phyloP scores from a whole-genome alignment of 2,888 invertebrate species.

The Gymnoscelis rufifasciata region DNA sequence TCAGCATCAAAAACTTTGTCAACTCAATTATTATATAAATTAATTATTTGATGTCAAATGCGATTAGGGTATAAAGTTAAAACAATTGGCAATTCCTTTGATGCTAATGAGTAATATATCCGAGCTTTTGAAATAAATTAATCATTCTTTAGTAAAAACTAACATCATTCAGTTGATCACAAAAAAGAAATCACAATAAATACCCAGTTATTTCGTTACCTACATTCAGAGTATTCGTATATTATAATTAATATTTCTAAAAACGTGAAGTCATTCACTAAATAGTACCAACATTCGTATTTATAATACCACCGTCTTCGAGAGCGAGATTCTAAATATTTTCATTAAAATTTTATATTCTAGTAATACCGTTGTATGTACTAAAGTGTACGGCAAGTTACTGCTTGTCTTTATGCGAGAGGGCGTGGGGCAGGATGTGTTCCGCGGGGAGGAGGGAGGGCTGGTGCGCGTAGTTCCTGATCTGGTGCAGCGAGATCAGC shows the following conservation, averaged over 20 bases:
- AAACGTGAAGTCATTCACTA: conserved; percentile 66
- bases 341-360: conserved; percentile 64
- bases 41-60: conserved; percentile 14
- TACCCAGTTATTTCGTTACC: conserved; percentile 59
- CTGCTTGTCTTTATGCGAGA: conserved; percentile 77
- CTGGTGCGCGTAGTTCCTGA: conserved; percentile 96
- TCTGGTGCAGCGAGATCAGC: conserved; percentile 96
- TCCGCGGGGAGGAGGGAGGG: conserved; percentile 87
- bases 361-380: conserved; percentile 77
- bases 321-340: conserved; percentile 75
- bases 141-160: conserved; percentile 29
- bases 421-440: conserved; percentile 79
- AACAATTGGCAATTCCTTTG: conserved; percentile 20
- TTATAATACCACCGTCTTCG: conserved; percentile 68
- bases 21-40: conserved; percentile 17
- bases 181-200: conserved; percentile 53
- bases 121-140: conserved; percentile 35
- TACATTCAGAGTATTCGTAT: conserved; percentile 72
- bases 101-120: conserved; percentile 22
- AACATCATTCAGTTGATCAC: conserved; percentile 25
- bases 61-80: conserved; percentile 6
- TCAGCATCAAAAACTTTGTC: conserved; percentile 23
- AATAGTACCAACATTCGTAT: conserved; percentile 59
- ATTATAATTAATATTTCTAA: conserved; percentile 59
- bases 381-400: conserved; percentile 65